Conservation (phyloP, 2,888 invertebrate genomes). For the Nymphalis urticae region DNA sequence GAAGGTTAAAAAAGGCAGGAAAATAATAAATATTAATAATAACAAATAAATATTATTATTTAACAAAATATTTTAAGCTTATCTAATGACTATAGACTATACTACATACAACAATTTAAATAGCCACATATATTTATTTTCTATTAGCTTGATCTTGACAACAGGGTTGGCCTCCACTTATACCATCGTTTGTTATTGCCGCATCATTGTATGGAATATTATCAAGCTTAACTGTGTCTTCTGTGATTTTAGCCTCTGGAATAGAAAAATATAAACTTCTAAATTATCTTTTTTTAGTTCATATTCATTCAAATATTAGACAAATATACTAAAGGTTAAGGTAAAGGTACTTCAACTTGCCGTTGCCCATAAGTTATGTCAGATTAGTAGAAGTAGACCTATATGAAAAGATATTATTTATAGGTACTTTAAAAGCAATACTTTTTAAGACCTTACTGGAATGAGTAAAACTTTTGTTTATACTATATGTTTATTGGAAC, state of each 20-base stretch:
- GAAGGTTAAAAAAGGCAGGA: no score
- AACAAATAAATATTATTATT: constrained; percentile 10
- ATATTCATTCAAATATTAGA: no score
- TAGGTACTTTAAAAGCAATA: no score
- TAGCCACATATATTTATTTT: constrained; percentile 42
- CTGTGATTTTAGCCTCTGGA: constrained; percentile 83
- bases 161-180: constrained; percentile 48
- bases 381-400: no score
- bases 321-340: no score
- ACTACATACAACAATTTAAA: not conserved
- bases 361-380: no score
- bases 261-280: constrained; percentile 41
- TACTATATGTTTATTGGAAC: no score
- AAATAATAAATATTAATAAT: not conserved
- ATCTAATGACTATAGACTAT: not conserved
- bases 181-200: constrained; percentile 64
- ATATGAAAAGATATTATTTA: no score
- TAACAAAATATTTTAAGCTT: not conserved
- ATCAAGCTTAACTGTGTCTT: constrained; percentile 83
- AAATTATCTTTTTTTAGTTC: no score
- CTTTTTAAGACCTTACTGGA: no score
- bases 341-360: no score
- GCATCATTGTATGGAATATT: constrained; percentile 84
- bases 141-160: constrained; percentile 57
- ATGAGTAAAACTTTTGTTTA: no score